Conservation (phyloP, 2,888 invertebrate species). For the Dioctria linearis region DNA sequence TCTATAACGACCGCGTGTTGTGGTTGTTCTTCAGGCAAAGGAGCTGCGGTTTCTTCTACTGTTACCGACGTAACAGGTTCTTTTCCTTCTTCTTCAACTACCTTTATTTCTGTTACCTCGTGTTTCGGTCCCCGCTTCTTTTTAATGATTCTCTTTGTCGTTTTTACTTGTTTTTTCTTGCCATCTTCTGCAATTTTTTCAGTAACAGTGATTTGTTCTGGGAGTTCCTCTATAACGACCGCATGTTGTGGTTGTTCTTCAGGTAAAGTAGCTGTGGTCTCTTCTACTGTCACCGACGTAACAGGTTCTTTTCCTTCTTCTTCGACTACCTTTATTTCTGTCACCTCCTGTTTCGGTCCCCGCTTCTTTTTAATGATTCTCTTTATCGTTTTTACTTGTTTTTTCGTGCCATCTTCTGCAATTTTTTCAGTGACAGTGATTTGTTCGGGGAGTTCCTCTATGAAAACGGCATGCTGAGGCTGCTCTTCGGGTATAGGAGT, state of each 20-base stretch:
- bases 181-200: conserved; percentile 63
- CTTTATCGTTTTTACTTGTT: conserved; percentile 67
- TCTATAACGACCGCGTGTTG: conserved; percentile 65
- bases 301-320: conserved; percentile 64
- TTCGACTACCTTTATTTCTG: conserved; percentile 65
- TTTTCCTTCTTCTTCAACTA: conserved; percentile 68
- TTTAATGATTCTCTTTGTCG: conserved; percentile 63
- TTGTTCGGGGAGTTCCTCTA: conserved; percentile 59
- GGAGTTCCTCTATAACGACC: conserved; percentile 63
- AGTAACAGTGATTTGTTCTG: conserved; percentile 65
- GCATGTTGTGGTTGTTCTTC: conserved; percentile 60
- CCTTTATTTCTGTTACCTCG: conserved; percentile 69
- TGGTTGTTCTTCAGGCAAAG: conserved; percentile 64
- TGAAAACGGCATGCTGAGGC: conserved; percentile 35
- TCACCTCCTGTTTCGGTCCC: conserved; percentile 62
- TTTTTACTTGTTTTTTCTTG: conserved; percentile 66
- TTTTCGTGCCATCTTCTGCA: conserved; percentile 67
- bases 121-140: conserved; percentile 66
- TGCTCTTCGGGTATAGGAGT: conserved; percentile 51
- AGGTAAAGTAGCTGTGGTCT: conserved; percentile 63
- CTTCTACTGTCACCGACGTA: conserved; percentile 67
- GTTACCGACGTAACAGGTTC: conserved; percentile 65
- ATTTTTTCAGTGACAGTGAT: conserved; percentile 69
- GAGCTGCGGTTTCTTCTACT: conserved; percentile 65
- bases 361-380: conserved; percentile 63